Base-by-base conservation (phyloP, 1,140 invertebrate species). In the Drosophila guanche region DNA sequence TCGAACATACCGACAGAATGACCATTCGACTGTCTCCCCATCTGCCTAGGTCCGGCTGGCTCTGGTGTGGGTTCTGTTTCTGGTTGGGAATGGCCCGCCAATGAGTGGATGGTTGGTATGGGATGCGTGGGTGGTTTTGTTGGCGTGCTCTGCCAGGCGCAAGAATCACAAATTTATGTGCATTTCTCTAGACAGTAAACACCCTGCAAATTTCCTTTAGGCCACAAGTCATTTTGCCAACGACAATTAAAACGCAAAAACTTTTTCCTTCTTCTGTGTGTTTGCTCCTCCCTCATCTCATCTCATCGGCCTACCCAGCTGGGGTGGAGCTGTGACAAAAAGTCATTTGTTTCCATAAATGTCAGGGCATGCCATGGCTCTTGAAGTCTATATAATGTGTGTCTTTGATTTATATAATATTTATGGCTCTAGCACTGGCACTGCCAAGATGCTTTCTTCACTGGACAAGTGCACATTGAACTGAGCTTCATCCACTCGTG, bases 271-370 rank as follows among this genome's bases (percentile, higher is more conserved):
- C 45, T 37, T 10, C 10, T 10, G 3, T 58, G 41, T 45, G 47
- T 48, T 56, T 67, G 46, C 16, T 45, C 45, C 40, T 25, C 37
- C 48, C 23, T 10, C 60, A 53, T 20, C 16, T 20, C 16, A 20
- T 25, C 47, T 12, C 6, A 16, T 6, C n/a, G 22, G 37, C 40
- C 51, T 16, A 4, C 12, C 52, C 20, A 55, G 33, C 41, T 23
- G 42, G 52, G 16, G 56, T 79, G 37, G 58, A 60, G 42, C 57
- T 60, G 61, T 77, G 68, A 76, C 79, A 76, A 76, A 83, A 72
- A 79, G 62, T 68, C 80, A 79, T 84, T 85, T 76, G 62, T 76
- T 84, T 85, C 75, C 80, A 84, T 84, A 76, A 84, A 85, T 69
- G 80, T 84, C 80, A 79, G 60, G 62, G 66, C 59, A 58, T 73